Percentiles rank a stretch among this genome's conserved stretches.
Evolutionary conservation across 2,888 invertebrate species (phyloP).

Genomic region (Abrostola tripartita): DNA sequence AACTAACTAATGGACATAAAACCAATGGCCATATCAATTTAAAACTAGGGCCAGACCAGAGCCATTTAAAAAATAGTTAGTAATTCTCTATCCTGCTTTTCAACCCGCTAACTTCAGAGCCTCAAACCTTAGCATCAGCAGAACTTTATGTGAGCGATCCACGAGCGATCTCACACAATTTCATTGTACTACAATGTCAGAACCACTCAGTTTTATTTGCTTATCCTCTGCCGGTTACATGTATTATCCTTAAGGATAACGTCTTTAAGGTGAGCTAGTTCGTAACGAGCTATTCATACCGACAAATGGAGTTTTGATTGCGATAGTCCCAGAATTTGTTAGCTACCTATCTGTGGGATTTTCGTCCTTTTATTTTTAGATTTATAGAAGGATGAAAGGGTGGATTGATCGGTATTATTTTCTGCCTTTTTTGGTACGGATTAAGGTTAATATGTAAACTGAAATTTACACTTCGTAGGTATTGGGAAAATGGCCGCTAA

Average conservation of each 20-base stretch:
- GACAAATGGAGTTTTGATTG: constrained; percentile 45
- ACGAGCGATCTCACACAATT: constrained; percentile 19
- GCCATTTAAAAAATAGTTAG: not conserved
- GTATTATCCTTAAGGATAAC: constrained; percentile 13
- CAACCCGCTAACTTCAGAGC: constrained; percentile 15
- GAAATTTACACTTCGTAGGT: not conserved
- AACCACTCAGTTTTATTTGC: constrained; percentile 9
- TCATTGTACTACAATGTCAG: constrained; percentile 12
- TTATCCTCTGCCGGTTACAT: constrained; percentile 6
- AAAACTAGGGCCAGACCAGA: no score
- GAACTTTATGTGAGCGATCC: constrained; percentile 22
- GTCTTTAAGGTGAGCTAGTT: constrained; percentile 6
- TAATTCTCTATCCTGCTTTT: not conserved
- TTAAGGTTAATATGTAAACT: not conserved
- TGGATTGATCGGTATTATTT: not conserved
- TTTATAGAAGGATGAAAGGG: not conserved
- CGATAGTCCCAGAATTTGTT: constrained; percentile 39
- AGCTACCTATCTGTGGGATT: constrained; percentile 21
- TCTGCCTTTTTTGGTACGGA: not conserved
- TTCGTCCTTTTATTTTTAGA: constrained; percentile 11
- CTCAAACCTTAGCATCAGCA: constrained; percentile 29
- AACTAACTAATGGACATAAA: no score
- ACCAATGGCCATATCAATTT: no score
- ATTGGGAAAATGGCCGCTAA: not conserved
- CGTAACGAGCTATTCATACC: constrained; percentile 47